These are phyloP conservation scores for Eretmocerus hayati DNA, from an alignment of 2,888 invertebrate species.

Conservation along the genomic window DNA sequence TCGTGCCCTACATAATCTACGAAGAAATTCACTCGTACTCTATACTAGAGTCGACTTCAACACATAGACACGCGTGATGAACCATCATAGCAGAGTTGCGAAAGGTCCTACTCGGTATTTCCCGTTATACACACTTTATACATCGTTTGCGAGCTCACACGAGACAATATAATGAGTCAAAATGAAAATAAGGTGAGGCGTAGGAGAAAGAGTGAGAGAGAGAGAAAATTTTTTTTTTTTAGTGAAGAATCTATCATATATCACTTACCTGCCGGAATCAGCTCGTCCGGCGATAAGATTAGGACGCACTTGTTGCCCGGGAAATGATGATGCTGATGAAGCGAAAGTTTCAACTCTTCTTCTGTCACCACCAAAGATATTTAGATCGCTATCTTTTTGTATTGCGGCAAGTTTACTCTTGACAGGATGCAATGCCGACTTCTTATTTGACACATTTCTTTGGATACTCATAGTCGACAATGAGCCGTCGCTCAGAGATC, in stretches of 20 bases:
- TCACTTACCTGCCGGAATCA: constrained; percentile 25
- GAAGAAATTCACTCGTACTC: too few species aligned
- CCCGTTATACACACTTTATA: too few species aligned
- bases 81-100: too few species aligned
- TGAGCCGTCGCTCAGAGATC: constrained; percentile 26
- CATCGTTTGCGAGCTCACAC: not conserved
- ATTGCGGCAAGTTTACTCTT: not conserved
- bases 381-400: not conserved
- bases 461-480: constrained; percentile 27
- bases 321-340: constrained; percentile 1
- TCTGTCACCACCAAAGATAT: not conserved
- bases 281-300: constrained; percentile 29
- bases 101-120: too few species aligned
- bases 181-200: not conserved
- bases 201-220: not conserved
- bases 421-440: not conserved
- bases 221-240: not conserved
- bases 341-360: constrained; percentile 1
- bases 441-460: not conserved
- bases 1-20: too few species aligned
- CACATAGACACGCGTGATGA: too few species aligned
- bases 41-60: too few species aligned
- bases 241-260: not conserved
- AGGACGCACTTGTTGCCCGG: constrained; percentile 21
- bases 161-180: not conserved